Base-by-base conservation (phyloP, 2,113 vertebrate genomes). In the Oxyura jamaicensis region DNA sequence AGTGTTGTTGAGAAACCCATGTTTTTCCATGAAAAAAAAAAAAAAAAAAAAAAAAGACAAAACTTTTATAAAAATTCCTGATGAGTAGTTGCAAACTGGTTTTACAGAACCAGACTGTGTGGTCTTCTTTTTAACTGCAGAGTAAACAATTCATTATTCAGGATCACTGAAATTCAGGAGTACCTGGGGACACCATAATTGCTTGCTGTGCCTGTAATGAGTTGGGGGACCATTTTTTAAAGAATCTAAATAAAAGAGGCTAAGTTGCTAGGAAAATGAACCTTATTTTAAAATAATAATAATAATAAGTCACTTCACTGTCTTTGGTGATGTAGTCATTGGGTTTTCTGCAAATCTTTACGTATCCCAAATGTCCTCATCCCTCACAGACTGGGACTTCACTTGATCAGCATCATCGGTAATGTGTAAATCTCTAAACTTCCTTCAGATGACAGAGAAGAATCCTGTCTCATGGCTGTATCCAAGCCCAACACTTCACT, bases 61-160 rank as follows among this genome's bases (percentile, higher is more conserved):
- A 81, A 62, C 7, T 35, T 11, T 19, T 59, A 59, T n/a, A 56
- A 87, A 88, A 87, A 56, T 7, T 69, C 10, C 14, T 60, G 9
- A 67, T 67, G 3, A 13, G 8, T 29, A 65, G 8, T 79, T 79
- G 66, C 18, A 78, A 88, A 31, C 46, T 44, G 25, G 46, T 42
- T 93, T 72, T 56, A 75, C 41, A 72, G 63, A 53, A 76, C 52
- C 33, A 60, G 33, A 90, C 55, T 60, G 52, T 48, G 7, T 82
- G 29, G 42, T 65, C 71, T 73, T 88, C 63, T 44, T 29, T 77
- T 90, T 86, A 84, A 65, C 20, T 55, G 11, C 39, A 85, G 29
- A 42, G n/a, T 67, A 91, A 90, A 87, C 28, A 87, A 87, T 39
- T 89, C 13, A 68, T 85, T 90, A 60, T 91, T 95, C 33, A 56